These are phyloP conservation scores for Melipona bicolor DNA, from an alignment of 2,888 invertebrate genomes.

Conservation along the genomic window DNA sequence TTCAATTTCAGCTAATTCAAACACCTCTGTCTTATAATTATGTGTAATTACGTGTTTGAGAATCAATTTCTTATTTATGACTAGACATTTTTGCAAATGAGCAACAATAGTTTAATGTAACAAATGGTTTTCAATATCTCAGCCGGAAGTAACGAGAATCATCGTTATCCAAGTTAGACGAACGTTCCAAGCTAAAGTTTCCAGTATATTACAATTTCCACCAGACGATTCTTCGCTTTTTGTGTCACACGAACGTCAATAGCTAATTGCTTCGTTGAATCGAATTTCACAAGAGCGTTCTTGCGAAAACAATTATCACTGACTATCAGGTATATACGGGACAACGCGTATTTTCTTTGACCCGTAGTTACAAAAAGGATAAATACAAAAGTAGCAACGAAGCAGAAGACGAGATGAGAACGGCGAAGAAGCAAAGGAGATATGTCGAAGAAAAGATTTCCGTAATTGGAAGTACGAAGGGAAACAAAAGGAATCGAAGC, in stretches of 20 bases:
- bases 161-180: not conserved
- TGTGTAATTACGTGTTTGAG: not conserved
- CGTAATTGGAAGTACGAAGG: not conserved
- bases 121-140: too few relatives aligned
- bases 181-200: not conserved
- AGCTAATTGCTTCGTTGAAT: not conserved
- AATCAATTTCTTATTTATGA: not conserved
- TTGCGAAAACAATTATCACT: not conserved
- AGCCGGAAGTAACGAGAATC: not conserved
- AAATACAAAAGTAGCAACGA: not conserved
- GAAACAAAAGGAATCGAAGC: not conserved
- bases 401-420: not conserved
- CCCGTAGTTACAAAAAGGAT: not conserved
- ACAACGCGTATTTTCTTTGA: not conserved
- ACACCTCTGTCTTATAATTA: not conserved
- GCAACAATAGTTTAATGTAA: not conserved
- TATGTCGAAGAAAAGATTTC: not conserved
- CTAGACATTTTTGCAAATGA: not conserved
- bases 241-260: not conserved
- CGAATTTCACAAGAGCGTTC: not conserved
- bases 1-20: not conserved
- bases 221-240: not conserved
- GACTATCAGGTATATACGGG: not conserved
- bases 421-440: not conserved
- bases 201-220: not conserved